Conservation (phyloP, 2,888 invertebrate species). For the Coelogynopora nodosa region DNA sequence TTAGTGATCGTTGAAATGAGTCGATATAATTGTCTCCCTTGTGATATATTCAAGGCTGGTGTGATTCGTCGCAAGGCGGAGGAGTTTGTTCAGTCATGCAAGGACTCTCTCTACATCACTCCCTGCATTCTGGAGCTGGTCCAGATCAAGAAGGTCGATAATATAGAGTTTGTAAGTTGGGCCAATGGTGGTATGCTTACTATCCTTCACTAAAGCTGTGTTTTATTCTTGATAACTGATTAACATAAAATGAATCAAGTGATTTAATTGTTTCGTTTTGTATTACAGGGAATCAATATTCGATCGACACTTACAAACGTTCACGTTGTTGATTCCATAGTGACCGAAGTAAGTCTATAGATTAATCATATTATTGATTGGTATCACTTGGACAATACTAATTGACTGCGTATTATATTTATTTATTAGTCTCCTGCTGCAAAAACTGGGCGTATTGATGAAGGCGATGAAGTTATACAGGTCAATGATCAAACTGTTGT, state of each 20-base stretch:
- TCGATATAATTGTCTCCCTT: no score
- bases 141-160: not conserved
- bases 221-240: no score
- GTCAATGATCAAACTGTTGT: not conserved
- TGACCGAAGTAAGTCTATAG: not conserved
- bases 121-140: not conserved
- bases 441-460: not conserved
- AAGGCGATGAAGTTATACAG: not conserved
- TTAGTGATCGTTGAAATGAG: no score
- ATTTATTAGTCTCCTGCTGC: not conserved
- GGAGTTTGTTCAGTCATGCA: not conserved
- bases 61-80: not conserved
- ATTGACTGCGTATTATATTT: no score
- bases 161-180: not conserved
- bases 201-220: no score
- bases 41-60: no score
- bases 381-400: no score
- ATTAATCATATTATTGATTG: no score
- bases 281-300: not conserved
- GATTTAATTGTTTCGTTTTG: no score
- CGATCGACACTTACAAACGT: not conserved
- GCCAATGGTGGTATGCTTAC: not conserved
- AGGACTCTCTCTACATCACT: not conserved
- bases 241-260: no score
- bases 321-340: not conserved